Evolutionary conservation across 2,797 vertebrate genomes (phyloP).

Genomic region (Benthosema pterotum): DNA sequence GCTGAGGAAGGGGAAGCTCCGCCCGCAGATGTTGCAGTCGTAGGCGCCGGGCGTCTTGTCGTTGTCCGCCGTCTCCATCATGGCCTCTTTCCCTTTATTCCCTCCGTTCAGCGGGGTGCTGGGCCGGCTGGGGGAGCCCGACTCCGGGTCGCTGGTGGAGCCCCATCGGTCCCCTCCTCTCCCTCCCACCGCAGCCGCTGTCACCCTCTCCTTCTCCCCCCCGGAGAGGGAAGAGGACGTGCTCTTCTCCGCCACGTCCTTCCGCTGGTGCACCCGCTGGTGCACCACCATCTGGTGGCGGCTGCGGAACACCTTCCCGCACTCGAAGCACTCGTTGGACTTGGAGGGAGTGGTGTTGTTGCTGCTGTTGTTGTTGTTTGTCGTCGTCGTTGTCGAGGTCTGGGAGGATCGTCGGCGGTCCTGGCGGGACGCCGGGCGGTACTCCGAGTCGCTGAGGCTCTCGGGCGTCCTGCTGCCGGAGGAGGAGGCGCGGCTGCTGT

Average conservation of each 20-base stretch:
- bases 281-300: constrained; percentile 95
- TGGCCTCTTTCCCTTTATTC: constrained; percentile 55
- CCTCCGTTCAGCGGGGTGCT: constrained; percentile 81
- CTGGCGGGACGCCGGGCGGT: constrained; percentile 85
- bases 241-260: constrained; percentile 63
- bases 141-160: constrained; percentile 90
- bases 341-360: constrained; percentile 72
- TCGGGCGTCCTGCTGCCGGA: constrained; percentile 75
- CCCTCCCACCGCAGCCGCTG: no score
- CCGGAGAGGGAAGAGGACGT: no score
- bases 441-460: constrained; percentile 82
- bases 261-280: constrained; percentile 90
- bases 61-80: constrained; percentile 75
- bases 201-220: constrained; percentile 81
- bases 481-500: constrained; percentile 58
- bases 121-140: constrained; percentile 84
- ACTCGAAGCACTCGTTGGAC: constrained; percentile 92
- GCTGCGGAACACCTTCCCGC: constrained; percentile 93
- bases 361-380: no score
- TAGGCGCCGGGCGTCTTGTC: constrained; percentile 81
- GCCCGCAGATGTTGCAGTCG: constrained; percentile 91
- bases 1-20: constrained; percentile 95
- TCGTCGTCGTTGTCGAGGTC: no score
- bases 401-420: constrained; percentile 74
- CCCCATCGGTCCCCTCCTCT: constrained; percentile 78